Percentiles rank a stretch among this genome's conserved stretches.
Conservation (phyloP, 2,888 invertebrate genomes). For the Phortica okadai region DNA sequence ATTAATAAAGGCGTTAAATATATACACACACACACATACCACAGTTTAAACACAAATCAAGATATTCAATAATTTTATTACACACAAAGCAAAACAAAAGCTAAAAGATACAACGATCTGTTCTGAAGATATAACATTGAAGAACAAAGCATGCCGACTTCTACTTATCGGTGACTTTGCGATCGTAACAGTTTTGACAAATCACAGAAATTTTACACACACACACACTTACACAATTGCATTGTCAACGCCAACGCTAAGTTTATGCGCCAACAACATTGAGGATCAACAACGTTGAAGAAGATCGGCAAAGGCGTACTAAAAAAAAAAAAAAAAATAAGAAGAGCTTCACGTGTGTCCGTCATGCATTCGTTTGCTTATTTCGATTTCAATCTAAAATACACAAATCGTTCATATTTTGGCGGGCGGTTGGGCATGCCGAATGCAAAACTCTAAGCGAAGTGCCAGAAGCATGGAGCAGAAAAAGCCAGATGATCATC, state of each 20-base stretch:
- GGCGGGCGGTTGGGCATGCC: constrained; percentile 36
- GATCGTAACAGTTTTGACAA: constrained; percentile 32
- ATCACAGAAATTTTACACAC: constrained; percentile 12
- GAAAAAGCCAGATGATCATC: neutral
- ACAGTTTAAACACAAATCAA: constrained; percentile 5
- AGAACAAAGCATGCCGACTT: neutral
- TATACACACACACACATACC: neutral
- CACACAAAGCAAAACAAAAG: neutral
- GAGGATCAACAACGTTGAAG: neutral
- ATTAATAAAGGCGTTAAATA: neutral
- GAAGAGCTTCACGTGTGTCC: neutral
- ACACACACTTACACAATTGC: neutral
- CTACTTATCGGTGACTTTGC: constrained; percentile 9
- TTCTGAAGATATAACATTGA: neutral
- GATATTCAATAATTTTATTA: constrained; percentile 32
- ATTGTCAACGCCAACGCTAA: neutral
- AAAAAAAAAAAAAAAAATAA: no score
- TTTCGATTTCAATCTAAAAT: constrained; percentile 70
- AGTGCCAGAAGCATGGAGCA: neutral
- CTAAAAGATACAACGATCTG: neutral
- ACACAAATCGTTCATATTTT: constrained; percentile 68
- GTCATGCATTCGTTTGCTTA: constrained; percentile 40
- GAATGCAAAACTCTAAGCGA: neutral
- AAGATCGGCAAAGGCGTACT: neutral
- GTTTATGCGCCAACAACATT: constrained; percentile 2